Percentiles rank a stretch among this genome's conserved stretches.
Evolutionary conservation across 2,113 vertebrate species (phyloP).

Genomic region (Steatornis caripensis): DNA sequence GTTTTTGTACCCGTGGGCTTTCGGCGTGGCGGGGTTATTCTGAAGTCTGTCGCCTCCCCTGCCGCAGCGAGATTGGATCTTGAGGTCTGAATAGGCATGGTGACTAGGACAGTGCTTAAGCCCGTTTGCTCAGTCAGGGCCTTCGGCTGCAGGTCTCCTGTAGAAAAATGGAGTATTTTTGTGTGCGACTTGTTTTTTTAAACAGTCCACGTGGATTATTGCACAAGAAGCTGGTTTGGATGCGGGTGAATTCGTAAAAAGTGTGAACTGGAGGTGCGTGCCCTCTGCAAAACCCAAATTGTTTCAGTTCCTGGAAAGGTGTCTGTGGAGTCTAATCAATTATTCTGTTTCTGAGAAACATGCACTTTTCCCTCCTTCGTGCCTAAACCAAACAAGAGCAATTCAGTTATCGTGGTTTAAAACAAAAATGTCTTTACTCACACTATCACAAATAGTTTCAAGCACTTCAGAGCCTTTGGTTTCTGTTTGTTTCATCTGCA

Average conservation of each 20-base stretch:
- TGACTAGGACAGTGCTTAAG: background rate
- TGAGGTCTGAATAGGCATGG: rapidly evolving
- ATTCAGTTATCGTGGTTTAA: background rate
- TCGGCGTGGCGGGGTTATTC: background rate
- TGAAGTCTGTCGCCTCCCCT: rapidly evolving
- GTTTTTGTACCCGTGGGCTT: rapidly evolving
- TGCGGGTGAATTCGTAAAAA: background rate
- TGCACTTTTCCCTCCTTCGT: background rate
- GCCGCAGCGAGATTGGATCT: rapidly evolving
- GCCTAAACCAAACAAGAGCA: rapidly evolving
- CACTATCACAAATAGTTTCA: background rate
- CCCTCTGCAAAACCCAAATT: background rate
- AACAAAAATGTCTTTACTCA: background rate
- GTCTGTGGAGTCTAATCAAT: background rate
- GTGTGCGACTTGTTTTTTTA: background rate
- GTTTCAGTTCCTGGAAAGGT: background rate
- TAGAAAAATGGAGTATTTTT: background rate
- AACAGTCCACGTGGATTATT: background rate
- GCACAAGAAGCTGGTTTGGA: background rate
- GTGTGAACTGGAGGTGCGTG: background rate
- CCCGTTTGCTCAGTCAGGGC: too few relatives aligned
- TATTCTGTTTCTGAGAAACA: background rate
- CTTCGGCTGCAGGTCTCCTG: background rate
- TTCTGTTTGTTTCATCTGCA: background rate
- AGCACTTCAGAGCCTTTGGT: background rate